These are phyloP conservation scores for Protonibea diacanthus DNA, from an alignment of 2,797 vertebrate species.

Conservation along the genomic window DNA sequence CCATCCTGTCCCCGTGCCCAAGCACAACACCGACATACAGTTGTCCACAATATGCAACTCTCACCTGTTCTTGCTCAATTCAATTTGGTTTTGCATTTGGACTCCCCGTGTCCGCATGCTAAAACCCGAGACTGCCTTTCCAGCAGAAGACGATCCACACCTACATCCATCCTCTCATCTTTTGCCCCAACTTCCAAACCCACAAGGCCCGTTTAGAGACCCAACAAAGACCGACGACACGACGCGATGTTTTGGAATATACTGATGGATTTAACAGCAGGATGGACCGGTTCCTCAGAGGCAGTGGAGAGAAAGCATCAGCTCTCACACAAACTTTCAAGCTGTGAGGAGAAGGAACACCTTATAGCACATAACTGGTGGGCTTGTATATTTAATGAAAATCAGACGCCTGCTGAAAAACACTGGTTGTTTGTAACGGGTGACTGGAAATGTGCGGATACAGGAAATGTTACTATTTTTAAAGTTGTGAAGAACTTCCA, in stretches of 20 bases:
- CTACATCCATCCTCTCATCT: constrained; percentile 11
- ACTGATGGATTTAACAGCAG: constrained; percentile 43
- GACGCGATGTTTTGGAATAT: constrained; percentile 53
- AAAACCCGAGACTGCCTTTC: constrained; percentile 62
- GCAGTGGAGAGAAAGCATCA: constrained; percentile 51
- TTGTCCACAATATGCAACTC: constrained; percentile 74
- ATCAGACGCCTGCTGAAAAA: constrained; percentile 58
- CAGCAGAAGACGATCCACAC: constrained; percentile 49
- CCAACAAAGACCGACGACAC: constrained; percentile 41
- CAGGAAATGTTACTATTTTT: constrained; percentile 80
- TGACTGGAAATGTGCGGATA: constrained; percentile 55
- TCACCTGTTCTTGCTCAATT: constrained; percentile 49
- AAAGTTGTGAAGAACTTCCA: constrained; percentile 81
- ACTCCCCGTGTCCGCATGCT: constrained; percentile 44
- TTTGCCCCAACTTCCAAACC: constrained; percentile 31
- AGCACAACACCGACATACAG: constrained; percentile 72
- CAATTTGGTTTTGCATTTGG: constrained; percentile 48
- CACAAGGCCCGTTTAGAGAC: constrained; percentile 32
- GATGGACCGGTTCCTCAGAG: constrained; percentile 62
- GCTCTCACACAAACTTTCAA: constrained; percentile 60
- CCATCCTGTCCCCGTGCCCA: constrained; percentile 41
- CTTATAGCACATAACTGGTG: constrained; percentile 77
- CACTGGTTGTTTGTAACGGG: constrained; percentile 48
- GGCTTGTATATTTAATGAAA: constrained; percentile 65
- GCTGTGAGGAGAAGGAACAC: constrained; percentile 59